Evolutionary conservation across 2,797 vertebrate genomes (phyloP), one percentile per base, ranked within the genome.

Genomic region (Ctenopoma kingsleyae): DNA sequence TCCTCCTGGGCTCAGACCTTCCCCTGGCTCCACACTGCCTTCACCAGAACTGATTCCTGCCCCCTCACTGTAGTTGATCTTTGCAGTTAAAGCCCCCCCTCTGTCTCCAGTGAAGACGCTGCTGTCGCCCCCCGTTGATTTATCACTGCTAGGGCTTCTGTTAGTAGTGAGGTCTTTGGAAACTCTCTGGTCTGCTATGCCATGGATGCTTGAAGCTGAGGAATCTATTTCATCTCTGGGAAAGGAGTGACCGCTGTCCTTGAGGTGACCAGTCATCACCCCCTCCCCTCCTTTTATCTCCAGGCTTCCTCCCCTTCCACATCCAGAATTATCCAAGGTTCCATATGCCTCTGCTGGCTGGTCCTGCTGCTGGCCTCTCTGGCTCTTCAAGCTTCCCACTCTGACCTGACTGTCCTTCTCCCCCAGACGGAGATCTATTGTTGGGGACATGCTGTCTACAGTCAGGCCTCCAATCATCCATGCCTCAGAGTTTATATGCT

Each of bases 211-310:
- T 62, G 53, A 57, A 3, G 12, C 62, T 13, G 61, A 47, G 9
- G 74, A 68, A 41, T 85, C 85, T 0, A 73, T 61, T 30, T 81
- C 74, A 1, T 83, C 74, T 50, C 8, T 56, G 20, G 16, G 20
- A 16, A 52, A 46, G 47, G 54, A 27, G 6, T 0, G 17, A 3
- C 62, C 13, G 6, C 69, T 46, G 57, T 70, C 63, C 22, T 16
- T 15, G 36, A 54, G 48, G 50, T 65, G 35, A 4, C 43, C 47
- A 1, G 2, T 57, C 35, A 23, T 16, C 17, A 12, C 5, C 5
- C 5, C 48, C 4, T 59, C 50, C 25, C n/a, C 74, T 1, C 17
- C 48, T 12, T 63, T 51, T 49, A 19, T 59, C 23, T 81, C 78
- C 25, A 56, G 63, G 16, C 25, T 23, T 27, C 55, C 62, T 63